phyloP scores from a whole-genome alignment of 2,113 vertebrate genomes.

The Equus quagga region DNA sequence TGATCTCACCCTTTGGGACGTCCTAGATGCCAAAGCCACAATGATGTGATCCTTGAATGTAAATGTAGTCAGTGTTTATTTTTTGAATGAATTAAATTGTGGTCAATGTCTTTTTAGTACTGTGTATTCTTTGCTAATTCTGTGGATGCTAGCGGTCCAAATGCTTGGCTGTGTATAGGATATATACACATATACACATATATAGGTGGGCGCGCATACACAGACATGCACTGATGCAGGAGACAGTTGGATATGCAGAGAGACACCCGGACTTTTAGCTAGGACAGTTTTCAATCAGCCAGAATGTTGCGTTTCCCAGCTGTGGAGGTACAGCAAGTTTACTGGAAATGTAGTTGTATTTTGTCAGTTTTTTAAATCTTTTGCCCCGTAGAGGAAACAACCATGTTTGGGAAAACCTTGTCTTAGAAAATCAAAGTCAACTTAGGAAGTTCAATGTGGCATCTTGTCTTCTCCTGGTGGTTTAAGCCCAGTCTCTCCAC shows the following conservation, averaged over 20 bases:
- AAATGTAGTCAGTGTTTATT: not conserved
- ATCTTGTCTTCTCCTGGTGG: not conserved
- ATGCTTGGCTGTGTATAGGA: not conserved
- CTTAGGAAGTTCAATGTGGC: not conserved
- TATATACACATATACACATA: not conserved
- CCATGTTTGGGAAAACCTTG: not conserved
- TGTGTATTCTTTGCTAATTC: not conserved
- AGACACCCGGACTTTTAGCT: not conserved
- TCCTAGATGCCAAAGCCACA: not conserved
- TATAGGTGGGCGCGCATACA: too few relatives aligned
- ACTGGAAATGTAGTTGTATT: not conserved
- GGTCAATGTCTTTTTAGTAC: not conserved
- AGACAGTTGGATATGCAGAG: not conserved
- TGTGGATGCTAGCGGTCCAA: not conserved
- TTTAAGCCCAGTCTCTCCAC: not conserved
- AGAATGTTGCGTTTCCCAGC: not conserved
- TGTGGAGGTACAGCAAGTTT: not conserved
- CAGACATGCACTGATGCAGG: not conserved
- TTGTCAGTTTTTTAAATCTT: not conserved
- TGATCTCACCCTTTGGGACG: not conserved
- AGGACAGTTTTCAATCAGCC: not conserved
- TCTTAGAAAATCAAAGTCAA: constrained; percentile 36
- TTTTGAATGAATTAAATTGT: not conserved
- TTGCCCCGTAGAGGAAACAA: not conserved
- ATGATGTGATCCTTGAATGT: not conserved